phyloP scores from a whole-genome alignment of 2,113 vertebrate genomes.

The Otus sunia region DNA sequence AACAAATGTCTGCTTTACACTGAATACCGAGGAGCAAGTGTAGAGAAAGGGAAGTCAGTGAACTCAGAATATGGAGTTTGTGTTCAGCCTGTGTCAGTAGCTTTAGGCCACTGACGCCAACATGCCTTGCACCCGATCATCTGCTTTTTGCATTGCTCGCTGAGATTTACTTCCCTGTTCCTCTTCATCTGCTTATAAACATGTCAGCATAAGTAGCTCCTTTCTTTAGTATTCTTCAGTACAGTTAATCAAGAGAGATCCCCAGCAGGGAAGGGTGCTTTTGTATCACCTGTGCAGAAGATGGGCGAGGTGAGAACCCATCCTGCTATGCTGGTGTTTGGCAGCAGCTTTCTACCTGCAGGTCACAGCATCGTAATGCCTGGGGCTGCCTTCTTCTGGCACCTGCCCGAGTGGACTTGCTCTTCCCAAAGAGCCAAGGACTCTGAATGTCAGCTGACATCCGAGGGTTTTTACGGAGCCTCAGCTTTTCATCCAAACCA shows the following conservation, averaged over 20 bases:
- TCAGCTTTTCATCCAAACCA: background rate
- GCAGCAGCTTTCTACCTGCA: background rate
- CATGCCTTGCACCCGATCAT: background rate
- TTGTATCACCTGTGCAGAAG: background rate
- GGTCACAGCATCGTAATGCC: background rate
- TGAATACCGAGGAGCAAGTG: background rate
- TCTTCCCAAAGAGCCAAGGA: background rate
- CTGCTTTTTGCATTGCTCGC: background rate
- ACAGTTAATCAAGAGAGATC: background rate
- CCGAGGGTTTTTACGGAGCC: background rate
- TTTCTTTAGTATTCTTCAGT: background rate
- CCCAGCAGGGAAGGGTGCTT: background rate
- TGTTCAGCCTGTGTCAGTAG: background rate
- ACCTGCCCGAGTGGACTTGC: accelerated
- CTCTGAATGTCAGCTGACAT: background rate
- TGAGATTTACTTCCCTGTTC: background rate
- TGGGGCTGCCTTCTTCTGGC: background rate
- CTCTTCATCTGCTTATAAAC: background rate
- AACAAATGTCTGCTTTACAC: background rate
- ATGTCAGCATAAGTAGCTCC: background rate
- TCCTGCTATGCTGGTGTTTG: background rate
- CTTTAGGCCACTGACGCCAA: background rate
- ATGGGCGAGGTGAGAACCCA: background rate
- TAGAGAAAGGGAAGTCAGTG: background rate
- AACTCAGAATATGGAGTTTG: background rate